These are phyloP conservation scores for Trachelus iudaicus DNA, from an alignment of 2,888 invertebrate genomes.

Conservation along the genomic window DNA sequence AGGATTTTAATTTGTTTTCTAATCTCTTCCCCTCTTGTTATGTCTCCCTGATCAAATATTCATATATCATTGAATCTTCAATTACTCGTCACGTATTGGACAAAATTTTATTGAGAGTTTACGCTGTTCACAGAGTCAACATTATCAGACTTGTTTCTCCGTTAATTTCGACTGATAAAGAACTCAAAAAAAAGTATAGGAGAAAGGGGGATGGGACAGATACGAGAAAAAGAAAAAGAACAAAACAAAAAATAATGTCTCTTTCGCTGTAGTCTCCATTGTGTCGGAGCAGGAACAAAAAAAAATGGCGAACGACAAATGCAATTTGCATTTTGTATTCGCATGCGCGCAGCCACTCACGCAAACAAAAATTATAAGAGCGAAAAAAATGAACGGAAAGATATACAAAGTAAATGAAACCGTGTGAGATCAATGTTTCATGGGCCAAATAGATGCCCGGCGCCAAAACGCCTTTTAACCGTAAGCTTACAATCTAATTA, in stretches of 20 bases:
- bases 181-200: not conserved
- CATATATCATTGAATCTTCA: not conserved
- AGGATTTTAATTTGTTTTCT: not conserved
- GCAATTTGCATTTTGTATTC: not conserved
- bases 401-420: not conserved
- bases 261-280: not conserved
- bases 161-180: not conserved
- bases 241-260: not conserved
- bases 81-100: not conserved
- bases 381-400: not conserved
- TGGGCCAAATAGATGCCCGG: not conserved
- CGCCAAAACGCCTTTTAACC: slow-evolving; percentile 20
- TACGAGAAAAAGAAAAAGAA: not conserved
- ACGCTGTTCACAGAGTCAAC: not conserved
- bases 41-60: not conserved
- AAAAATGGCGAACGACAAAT: not conserved
- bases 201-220: not conserved
- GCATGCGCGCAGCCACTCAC: not conserved
- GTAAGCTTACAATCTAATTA: slow-evolving; percentile 45
- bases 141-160: not conserved
- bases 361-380: not conserved
- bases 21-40: not conserved
- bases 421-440: not conserved
- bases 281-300: not conserved
- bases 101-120: not conserved